These are phyloP conservation scores for Ovis canadensis DNA, from an alignment of 2,113 vertebrate species.

Conservation along the genomic window DNA sequence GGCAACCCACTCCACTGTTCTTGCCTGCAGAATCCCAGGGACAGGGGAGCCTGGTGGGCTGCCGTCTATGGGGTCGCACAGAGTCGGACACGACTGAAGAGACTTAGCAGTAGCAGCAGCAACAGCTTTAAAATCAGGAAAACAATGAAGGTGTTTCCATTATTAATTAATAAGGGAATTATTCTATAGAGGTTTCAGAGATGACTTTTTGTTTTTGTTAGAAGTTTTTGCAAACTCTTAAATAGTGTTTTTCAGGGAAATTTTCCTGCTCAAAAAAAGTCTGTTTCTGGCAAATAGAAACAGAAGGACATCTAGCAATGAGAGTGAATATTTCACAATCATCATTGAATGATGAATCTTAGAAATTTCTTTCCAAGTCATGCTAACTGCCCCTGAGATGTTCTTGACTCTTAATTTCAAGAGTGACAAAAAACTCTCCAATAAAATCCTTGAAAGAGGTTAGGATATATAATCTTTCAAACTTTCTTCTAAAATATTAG, in stretches of 20 bases:
- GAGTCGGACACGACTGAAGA: too few relatives aligned
- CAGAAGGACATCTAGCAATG: neutral
- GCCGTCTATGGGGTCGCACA: too few relatives aligned
- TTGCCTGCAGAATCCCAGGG: too few relatives aligned
- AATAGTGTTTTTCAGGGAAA: neutral
- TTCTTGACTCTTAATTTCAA: neutral
- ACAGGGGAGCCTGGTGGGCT: too few relatives aligned
- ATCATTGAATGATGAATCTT: neutral
- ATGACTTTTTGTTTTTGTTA: neutral
- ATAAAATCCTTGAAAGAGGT: neutral
- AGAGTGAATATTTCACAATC: neutral
- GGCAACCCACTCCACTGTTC: too few relatives aligned
- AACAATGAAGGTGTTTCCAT: neutral
- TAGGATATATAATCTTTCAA: neutral
- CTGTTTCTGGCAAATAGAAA: neutral
- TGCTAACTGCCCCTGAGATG: neutral
- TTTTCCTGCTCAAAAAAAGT: neutral
- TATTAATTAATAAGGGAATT: neutral
- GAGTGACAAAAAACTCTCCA: neutral
- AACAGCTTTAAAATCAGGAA: neutral
- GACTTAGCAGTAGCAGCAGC: too few relatives aligned
- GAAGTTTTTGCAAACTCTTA: neutral
- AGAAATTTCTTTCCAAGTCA: constrained; percentile 42
- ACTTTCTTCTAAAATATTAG: neutral
- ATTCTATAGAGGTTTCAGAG: neutral